Evolutionary conservation across 2,888 invertebrate genomes (phyloP).

Genomic region (Pterostichus madidus): DNA sequence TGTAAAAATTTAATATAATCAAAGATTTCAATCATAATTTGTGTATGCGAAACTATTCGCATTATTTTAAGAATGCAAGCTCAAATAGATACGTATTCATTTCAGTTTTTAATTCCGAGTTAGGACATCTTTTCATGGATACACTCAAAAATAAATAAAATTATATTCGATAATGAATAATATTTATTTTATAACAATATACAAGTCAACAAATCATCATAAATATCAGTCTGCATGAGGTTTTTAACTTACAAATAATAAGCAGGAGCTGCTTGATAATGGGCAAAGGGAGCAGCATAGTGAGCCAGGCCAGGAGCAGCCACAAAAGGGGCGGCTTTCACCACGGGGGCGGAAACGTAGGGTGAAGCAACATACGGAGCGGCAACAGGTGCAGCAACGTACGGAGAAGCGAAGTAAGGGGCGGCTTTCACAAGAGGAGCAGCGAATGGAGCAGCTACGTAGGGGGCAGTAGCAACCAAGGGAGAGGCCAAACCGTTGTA

Average conservation of each 20-base stretch:
- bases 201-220: constrained; percentile 35
- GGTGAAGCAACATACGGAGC: constrained; percentile 70
- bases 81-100: too few species aligned
- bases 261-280: constrained; percentile 57
- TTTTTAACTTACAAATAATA: constrained; percentile 50
- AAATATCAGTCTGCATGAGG: constrained; percentile 15
- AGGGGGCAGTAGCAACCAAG: constrained; percentile 70
- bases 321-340: constrained; percentile 68
- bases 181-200: constrained; percentile 41
- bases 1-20: too few species aligned
- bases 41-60: too few species aligned
- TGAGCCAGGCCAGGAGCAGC: constrained; percentile 69
- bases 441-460: constrained; percentile 70
- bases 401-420: constrained; percentile 69
- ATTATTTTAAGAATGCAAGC: too few species aligned
- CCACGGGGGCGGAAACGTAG: constrained; percentile 69
- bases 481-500: constrained; percentile 81
- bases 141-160: neutral
- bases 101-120: too few species aligned
- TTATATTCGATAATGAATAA: constrained; percentile 15
- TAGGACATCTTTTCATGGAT: too few species aligned
- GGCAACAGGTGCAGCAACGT: constrained; percentile 76
- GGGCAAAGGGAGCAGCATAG: constrained; percentile 56
- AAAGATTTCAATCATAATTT: too few species aligned
- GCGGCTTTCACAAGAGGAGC: constrained; percentile 69